A percentile compares a stretch with the other conserved stretches of the same genome.
Conservation (phyloP, 2,113 vertebrate genomes). For the Corythoichthys intestinalis region DNA sequence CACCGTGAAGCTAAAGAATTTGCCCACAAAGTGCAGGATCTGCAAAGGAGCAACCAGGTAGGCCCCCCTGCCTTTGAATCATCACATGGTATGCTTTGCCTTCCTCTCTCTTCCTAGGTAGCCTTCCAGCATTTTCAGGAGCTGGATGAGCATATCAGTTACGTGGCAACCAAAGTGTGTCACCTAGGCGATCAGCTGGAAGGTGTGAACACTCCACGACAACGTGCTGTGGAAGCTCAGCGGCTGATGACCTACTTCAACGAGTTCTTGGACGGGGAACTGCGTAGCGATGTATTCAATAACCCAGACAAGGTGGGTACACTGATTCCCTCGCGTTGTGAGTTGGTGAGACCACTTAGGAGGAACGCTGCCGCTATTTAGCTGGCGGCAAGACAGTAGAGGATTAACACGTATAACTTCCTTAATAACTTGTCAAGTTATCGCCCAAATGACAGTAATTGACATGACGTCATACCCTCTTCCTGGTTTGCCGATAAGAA, state of each 20-base stretch:
- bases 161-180: constrained; percentile 98
- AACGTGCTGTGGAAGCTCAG: constrained; percentile 96
- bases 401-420: constrained; percentile 63
- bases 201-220: constrained; percentile 95
- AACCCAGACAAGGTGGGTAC: constrained; percentile 92
- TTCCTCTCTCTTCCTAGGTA: constrained; percentile 71
- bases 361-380: constrained; percentile 40
- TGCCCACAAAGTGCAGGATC: constrained; percentile 96
- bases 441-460: constrained; percentile 46
- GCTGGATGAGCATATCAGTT: constrained; percentile 97
- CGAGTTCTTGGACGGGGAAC: constrained; percentile 97
- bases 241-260: constrained; percentile 99
- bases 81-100: neutral
- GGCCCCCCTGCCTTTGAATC: constrained; percentile 23
- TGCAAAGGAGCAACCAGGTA: constrained; percentile 98
- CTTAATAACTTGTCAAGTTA: constrained; percentile 67
- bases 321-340: constrained; percentile 8
- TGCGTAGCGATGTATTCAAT: constrained; percentile 98
- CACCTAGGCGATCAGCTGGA: constrained; percentile 98
- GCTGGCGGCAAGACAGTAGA: constrained; percentile 63
- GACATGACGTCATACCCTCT: no score
- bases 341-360: constrained; percentile 31
- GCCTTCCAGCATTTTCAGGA: constrained; percentile 99
- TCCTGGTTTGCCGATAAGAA: no score
- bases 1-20: constrained; percentile 98